These are phyloP conservation scores for Rhynchotus rufescens DNA, from an alignment of 2,797 vertebrate species.

Conservation along the genomic window DNA sequence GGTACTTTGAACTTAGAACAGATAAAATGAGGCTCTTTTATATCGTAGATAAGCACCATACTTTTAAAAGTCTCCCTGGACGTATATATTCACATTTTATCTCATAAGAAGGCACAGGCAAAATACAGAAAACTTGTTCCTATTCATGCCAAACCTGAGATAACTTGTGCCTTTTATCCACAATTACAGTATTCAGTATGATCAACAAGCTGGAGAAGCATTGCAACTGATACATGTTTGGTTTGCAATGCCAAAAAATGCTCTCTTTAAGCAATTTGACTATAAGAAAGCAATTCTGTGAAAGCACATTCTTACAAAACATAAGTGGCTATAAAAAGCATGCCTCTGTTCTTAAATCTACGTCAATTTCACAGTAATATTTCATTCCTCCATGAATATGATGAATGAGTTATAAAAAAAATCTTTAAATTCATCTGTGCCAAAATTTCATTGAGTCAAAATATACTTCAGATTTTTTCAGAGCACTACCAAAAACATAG, in stretches of 20 bases:
- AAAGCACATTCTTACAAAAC: background rate
- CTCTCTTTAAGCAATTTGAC: slow-evolving; percentile 14
- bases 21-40: background rate
- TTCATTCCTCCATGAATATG: background rate
- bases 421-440: background rate
- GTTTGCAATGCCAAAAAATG: slow-evolving; percentile 29
- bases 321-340: slow-evolving; percentile 2
- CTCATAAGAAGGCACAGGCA: slow-evolving; percentile 6
- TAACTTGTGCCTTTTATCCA: slow-evolving; percentile 5
- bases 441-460: slow-evolving; percentile 11
- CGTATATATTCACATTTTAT: background rate
- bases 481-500: background rate
- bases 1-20: background rate
- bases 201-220: background rate
- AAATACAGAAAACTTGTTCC: slow-evolving; percentile 59
- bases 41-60: background rate
- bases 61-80: background rate
- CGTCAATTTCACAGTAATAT: background rate
- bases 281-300: background rate
- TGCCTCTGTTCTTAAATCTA: background rate
- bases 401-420: background rate
- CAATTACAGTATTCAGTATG: background rate
- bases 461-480: background rate
- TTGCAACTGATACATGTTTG: background rate
- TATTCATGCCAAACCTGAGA: slow-evolving; percentile 41